Base-by-base conservation (phyloP, 2,888 invertebrate species). In the Ethmia dodecea region DNA sequence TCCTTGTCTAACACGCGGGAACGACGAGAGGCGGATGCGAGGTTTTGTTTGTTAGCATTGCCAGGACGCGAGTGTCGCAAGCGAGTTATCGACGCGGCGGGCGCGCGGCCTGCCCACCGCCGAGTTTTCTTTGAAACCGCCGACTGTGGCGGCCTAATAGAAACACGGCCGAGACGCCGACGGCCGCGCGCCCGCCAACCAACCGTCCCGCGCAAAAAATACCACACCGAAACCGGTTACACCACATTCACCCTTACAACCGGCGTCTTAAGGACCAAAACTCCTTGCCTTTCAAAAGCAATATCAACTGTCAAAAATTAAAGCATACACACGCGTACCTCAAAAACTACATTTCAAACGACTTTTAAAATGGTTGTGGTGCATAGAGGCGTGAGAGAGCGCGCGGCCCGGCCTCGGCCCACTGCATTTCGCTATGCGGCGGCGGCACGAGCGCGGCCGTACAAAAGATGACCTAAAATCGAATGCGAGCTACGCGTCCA, bases 231-330 rank as follows among this genome's bases (percentile, higher is more conserved):
- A 40, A 44, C 26, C 40, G 45, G 42, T n/a, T 74, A 72, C 43
- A 62, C 68, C 47, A 79, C 75, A 69, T 54, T 77, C 72, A 74
- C 69, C 78, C 78, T 65, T 86, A 80, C 47, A 14, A 33, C 36
- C 2, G 42, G 27, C 11, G 2, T 5, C 40, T 49, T 80, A 86
- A 72, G 80, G 73, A 60, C 59, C 55, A 80, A 59, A 71, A 67
- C 77, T 49, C 73, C 60, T 62, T 76, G 71, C 45, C 55, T 43
- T 35, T 32, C 40, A 43, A 58, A 66, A 71, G 67, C 54, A 76
- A 83, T 86, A 79, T 80, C 84, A 87, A 87, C 87, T 87, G 87
- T 87, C 87, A 87, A 87, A 86, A 86, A 86, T 81, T 78, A 81
- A 76, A 76, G 35, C 69, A 68, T 71, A 75, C 68, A 79, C 81